Conservation (phyloP, 2,888 invertebrate genomes). For the Theodoxus fluviatilis region DNA sequence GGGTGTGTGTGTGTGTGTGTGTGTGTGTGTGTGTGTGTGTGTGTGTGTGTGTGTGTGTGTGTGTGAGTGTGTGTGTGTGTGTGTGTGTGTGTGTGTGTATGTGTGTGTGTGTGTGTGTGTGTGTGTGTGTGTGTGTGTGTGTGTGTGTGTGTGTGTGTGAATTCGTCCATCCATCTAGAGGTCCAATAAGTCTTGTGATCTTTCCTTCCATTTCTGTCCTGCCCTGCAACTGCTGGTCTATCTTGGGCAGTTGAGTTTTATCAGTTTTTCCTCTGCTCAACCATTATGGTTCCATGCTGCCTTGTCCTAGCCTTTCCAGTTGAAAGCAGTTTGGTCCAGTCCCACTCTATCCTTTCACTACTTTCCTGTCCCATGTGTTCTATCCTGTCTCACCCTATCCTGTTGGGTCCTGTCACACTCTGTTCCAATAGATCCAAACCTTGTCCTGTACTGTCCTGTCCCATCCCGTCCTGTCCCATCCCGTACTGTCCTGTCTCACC, state of each 20-base stretch:
- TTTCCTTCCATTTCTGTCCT: background rate
- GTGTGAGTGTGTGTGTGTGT: background rate
- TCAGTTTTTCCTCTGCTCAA: too few species aligned
- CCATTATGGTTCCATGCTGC: background rate
- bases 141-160: background rate
- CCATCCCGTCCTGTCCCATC: too few species aligned
- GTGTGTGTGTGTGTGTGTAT: background rate
- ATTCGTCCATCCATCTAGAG: background rate
- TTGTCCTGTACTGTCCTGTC: background rate
- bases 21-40: slow-evolving; percentile 16
- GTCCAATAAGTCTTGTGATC: background rate
- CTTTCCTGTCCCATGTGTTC: background rate
- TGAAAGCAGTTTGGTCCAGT: background rate
- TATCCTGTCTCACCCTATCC: background rate
- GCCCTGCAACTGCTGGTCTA: background rate
- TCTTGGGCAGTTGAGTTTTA: background rate
- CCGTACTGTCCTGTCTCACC: too few species aligned
- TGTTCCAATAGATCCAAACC: background rate
- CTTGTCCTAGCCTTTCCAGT: slow-evolving; percentile 6
- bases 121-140: slow-evolving; percentile 18
- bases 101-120: background rate
- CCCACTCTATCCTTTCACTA: background rate
- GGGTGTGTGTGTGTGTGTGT: background rate
- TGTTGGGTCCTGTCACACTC: background rate
- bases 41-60: slow-evolving; percentile 3